These are phyloP conservation scores for Apis laboriosa DNA, from an alignment of 1,140 invertebrate genomes.

Conservation along the genomic window DNA sequence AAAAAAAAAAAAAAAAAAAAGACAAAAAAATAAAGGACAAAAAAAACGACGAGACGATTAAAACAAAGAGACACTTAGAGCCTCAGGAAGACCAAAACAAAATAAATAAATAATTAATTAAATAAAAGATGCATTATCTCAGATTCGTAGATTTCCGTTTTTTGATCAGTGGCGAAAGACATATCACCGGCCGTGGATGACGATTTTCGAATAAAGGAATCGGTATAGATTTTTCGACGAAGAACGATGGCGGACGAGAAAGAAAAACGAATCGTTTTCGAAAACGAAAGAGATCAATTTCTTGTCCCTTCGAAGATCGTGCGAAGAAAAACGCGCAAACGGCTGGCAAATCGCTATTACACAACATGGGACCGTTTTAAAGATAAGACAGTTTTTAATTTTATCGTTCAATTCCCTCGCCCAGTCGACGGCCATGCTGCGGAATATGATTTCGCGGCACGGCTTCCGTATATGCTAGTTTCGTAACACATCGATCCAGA, in stretches of 20 bases:
- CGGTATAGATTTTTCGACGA: conserved; percentile 13
- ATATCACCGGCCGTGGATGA: conserved; percentile 64
- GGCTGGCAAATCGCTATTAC: conserved; percentile 62
- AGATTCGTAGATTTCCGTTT: conserved; percentile 32
- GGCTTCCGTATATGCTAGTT: conserved; percentile 24
- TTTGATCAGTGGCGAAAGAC: conserved; percentile 60
- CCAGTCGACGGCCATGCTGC: not conserved
- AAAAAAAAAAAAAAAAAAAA: too few species aligned
- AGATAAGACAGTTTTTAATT: conserved; percentile 61
- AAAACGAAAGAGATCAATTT: not conserved
- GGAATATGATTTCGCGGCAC: conserved; percentile 20
- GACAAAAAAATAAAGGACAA: too few species aligned
- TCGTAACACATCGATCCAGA: conserved; percentile 26
- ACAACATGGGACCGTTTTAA: conserved; percentile 65
- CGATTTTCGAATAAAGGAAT: conserved; percentile 38
- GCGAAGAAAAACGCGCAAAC: conserved; percentile 45
- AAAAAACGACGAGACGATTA: not conserved
- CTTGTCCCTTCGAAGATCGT: not conserved
- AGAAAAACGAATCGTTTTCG: not conserved
- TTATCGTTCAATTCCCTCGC: conserved; percentile 44
- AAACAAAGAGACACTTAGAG: not conserved
- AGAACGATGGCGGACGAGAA: not conserved
- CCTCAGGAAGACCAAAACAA: conserved; percentile 37
- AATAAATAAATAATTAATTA: conserved; percentile 49
- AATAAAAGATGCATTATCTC: not conserved